Percentiles rank a stretch among this genome's conserved stretches.
These are phyloP conservation scores for Orycteropus afer DNA, from an alignment of 2,113 vertebrate genomes.

Conservation along the genomic window DNA sequence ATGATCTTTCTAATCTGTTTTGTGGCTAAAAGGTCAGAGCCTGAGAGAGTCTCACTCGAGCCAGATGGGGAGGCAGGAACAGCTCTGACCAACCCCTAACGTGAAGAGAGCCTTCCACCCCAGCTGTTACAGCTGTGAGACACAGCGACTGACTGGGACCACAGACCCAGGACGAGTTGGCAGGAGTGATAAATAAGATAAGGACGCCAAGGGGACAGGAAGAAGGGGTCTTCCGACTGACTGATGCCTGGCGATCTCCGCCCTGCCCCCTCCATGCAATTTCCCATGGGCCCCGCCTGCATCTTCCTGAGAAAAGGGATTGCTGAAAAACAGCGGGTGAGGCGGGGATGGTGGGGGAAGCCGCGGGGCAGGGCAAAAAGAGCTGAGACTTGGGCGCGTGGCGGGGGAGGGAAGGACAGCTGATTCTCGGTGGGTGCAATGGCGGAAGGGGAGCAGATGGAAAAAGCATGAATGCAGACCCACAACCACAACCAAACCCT, in stretches of 20 bases:
- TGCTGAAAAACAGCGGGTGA: conserved; percentile 91
- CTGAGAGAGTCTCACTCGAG: neutral
- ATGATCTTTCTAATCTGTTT: neutral
- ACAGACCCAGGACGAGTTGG: neutral
- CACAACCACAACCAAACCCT: too few species aligned
- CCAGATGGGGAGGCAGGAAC: conserved; percentile 65
- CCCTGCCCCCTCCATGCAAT: conserved; percentile 85
- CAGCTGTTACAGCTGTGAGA: conserved; percentile 41
- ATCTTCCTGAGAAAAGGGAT: conserved; percentile 92
- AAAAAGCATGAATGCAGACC: neutral
- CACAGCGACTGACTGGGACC: neutral
- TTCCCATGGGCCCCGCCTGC: conserved; percentile 90
- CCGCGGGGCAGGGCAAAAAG: neutral
- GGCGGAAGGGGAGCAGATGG: fast-evolving
- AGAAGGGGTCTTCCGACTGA: neutral
- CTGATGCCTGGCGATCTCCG: neutral
- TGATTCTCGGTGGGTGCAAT: fast-evolving
- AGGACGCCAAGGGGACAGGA: too few species aligned
- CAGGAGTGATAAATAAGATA: neutral
- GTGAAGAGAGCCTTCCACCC: neutral
- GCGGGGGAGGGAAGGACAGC: neutral
- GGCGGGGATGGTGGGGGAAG: neutral
- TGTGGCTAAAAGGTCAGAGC: conserved; percentile 40
- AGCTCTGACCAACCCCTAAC: neutral
- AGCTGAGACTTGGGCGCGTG: neutral